Conservation (phyloP, 2,888 invertebrate genomes). For the Tricholauxania praeusta region DNA sequence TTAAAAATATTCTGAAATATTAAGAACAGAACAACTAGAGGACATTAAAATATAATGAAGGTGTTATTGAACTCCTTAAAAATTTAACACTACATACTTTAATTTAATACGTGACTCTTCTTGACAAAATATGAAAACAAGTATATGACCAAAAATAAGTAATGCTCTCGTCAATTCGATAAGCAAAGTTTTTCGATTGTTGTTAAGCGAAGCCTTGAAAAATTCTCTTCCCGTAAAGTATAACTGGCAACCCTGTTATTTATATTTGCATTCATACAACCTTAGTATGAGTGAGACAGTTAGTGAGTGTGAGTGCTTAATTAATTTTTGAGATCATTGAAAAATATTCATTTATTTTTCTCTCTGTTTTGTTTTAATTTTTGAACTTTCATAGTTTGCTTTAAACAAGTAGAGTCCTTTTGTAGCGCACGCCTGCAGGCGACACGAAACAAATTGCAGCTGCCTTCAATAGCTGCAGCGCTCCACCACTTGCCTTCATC, state of each 20-base stretch:
- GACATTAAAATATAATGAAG: no score
- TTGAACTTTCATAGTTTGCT: background rate
- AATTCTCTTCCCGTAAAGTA: no score
- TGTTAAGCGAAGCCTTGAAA: no score
- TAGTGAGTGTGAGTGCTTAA: constrained; percentile 58
- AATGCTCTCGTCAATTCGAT: no score
- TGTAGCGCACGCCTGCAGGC: constrained; percentile 47
- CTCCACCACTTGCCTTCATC: background rate
- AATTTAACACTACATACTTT: no score
- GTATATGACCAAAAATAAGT: no score
- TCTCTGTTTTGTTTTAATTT: constrained; percentile 35
- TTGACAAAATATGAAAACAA: no score
- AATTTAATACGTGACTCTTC: no score
- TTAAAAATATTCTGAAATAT: no score
- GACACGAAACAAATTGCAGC: constrained; percentile 55
- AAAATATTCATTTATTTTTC: constrained; percentile 53
- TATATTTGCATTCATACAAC: constrained; percentile 8
- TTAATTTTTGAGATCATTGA: constrained; percentile 67
- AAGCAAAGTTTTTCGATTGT: no score
- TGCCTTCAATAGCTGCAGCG: constrained; percentile 20
- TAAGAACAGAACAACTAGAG: no score
- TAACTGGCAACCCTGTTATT: background rate
- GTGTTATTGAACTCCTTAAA: no score
- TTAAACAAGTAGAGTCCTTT: constrained; percentile 1
- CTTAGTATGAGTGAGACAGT: constrained; percentile 23